phyloP scores from a whole-genome alignment of 2,113 vertebrate genomes.

The Setophaga coronata region DNA sequence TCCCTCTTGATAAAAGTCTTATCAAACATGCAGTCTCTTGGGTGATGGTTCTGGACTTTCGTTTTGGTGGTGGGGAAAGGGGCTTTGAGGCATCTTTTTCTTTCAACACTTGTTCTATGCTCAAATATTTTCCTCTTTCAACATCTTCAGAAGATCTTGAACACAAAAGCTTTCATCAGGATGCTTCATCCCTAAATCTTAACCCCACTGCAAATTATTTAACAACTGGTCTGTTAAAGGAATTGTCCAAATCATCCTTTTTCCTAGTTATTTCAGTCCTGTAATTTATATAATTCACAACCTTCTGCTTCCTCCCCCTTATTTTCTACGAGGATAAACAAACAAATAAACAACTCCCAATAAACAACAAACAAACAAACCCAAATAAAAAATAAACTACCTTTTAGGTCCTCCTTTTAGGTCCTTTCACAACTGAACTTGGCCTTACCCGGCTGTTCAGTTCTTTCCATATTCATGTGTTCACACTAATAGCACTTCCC shows the following conservation, averaged over 20 bases:
- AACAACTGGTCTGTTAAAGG: not conserved
- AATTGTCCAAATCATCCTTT: not conserved
- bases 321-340: not conserved
- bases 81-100: not conserved
- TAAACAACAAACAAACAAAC: not conserved
- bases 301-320: not conserved
- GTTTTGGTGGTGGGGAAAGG: not conserved
- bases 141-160: not conserved
- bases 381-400: not conserved
- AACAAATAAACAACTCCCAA: not conserved
- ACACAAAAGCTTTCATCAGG: not conserved
- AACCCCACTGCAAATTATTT: not conserved
- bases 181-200: not conserved
- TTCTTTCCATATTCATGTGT: not conserved
- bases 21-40: not conserved
- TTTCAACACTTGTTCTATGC: not conserved
- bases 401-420: not conserved
- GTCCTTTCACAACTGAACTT: not conserved
- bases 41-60: not conserved
- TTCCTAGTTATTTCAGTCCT: not conserved
- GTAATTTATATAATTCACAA: not conserved
- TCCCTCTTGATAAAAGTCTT: not conserved
- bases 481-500: not conserved
- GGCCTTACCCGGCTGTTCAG: not conserved
- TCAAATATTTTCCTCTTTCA: not conserved